These are phyloP conservation scores for Chitala chitala DNA, from an alignment of 2,113 vertebrate genomes.

Conservation along the genomic window DNA sequence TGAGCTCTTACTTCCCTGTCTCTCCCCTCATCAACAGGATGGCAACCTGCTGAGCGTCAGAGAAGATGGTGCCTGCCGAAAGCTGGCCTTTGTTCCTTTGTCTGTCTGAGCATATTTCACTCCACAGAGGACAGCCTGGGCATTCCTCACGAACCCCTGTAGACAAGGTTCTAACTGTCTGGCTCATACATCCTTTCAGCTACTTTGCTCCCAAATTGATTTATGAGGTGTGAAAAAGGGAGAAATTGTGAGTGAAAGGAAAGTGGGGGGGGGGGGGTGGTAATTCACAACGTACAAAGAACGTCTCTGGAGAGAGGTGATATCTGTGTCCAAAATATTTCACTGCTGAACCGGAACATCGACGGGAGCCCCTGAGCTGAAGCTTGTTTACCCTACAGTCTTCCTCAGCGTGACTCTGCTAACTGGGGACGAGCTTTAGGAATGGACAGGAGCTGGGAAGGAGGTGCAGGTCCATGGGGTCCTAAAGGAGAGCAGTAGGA, in stretches of 20 bases:
- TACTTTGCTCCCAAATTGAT: slow-evolving; percentile 7
- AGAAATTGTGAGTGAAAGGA: slow-evolving; percentile 2
- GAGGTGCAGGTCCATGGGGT: background rate
- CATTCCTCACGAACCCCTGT: background rate
- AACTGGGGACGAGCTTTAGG: background rate
- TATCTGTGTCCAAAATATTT: background rate
- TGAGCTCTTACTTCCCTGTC: background rate
- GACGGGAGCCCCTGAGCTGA: background rate
- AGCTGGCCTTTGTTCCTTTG: background rate
- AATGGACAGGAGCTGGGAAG: background rate
- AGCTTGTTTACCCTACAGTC: background rate
- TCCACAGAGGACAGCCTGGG: background rate
- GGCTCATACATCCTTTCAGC: background rate
- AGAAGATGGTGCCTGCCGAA: background rate
- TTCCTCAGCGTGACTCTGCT: background rate
- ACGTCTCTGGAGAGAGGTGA: background rate
- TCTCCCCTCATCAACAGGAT: background rate
- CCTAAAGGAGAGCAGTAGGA: background rate
- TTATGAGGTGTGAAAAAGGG: slow-evolving; percentile 11
- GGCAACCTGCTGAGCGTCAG: background rate
- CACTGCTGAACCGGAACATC: background rate
- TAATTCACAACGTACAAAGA: background rate
- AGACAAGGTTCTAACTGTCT: background rate
- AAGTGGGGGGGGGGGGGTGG: background rate
- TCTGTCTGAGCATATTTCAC: background rate